These are phyloP conservation scores for Hystrix brachyura DNA, from an alignment of 2,113 vertebrate species.

Conservation along the genomic window DNA sequence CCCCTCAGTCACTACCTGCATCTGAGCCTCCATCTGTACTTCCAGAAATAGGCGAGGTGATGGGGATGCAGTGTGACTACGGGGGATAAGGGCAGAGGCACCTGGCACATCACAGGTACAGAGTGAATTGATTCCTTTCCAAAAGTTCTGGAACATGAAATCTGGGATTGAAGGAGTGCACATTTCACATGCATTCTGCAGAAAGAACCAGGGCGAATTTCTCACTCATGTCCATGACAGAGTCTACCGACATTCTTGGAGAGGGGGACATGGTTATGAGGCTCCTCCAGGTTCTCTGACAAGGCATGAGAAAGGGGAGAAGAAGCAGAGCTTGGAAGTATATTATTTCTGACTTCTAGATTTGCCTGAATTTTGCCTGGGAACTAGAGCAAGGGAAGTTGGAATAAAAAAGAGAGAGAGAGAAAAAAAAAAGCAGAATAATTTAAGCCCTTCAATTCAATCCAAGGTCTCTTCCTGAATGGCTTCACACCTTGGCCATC, in stretches of 20 bases:
- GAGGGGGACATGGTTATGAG: background rate
- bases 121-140: background rate
- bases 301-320: background rate
- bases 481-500: fast-evolving
- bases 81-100: background rate
- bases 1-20: background rate
- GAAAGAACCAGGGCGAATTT: background rate
- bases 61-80: fast-evolving
- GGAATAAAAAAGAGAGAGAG: background rate
- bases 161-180: background rate
- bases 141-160: background rate
- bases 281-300: background rate
- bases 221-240: background rate
- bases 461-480: background rate
- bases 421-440: background rate
- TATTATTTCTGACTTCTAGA: background rate
- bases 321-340: background rate
- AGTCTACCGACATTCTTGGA: background rate
- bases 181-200: background rate
- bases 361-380: background rate
- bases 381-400: background rate
- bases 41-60: background rate
- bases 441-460: background rate
- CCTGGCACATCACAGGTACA: background rate
- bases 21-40: background rate